Evolutionary conservation across 2,113 vertebrate genomes (phyloP).

Genomic region (Syngnathoides biaculeatus): DNA sequence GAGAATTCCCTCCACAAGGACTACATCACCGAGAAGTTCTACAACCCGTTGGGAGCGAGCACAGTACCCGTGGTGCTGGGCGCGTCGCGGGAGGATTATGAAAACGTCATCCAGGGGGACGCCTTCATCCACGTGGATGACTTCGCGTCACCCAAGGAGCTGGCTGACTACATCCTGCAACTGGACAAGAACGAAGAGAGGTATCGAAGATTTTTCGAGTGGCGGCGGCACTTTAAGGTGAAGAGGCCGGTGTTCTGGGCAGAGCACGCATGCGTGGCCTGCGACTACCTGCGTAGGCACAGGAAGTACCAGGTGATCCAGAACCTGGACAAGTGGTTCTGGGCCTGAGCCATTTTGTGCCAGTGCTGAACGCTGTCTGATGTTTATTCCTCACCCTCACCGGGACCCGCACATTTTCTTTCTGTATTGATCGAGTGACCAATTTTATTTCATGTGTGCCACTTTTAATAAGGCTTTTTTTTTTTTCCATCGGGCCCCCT

Average conservation of each 20-base stretch:
- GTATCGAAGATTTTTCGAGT: slow-evolving; percentile 92
- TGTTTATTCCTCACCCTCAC: slow-evolving; percentile 26
- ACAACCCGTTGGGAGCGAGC: slow-evolving; percentile 89
- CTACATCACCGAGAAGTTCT: slow-evolving; percentile 97
- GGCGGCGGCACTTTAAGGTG: slow-evolving; percentile 92
- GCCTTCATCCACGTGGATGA: slow-evolving; percentile 96
- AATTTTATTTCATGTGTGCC: background rate
- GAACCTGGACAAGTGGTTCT: slow-evolving; percentile 96
- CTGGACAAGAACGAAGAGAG: slow-evolving; percentile 91
- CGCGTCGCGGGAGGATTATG: slow-evolving; percentile 89
- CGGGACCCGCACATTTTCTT: slow-evolving; percentile 1
- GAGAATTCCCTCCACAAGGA: slow-evolving; percentile 98
- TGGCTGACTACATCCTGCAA: slow-evolving; percentile 90
- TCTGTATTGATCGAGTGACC: slow-evolving; percentile 36
- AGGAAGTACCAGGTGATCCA: slow-evolving; percentile 89
- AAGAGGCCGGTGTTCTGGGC: slow-evolving; percentile 91
- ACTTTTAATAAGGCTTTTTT: background rate
- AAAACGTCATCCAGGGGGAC: slow-evolving; percentile 91
- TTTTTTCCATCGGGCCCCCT: no score
- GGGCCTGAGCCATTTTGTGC: slow-evolving; percentile 74
- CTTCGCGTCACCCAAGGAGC: slow-evolving; percentile 88
- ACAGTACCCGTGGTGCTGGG: slow-evolving; percentile 92
- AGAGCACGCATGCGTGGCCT: slow-evolving; percentile 92
- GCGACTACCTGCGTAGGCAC: slow-evolving; percentile 77
- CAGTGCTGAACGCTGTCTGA: slow-evolving; percentile 27